These are phyloP conservation scores for Athalia circularis DNA, from an alignment of 2,888 invertebrate genomes.

Conservation along the genomic window DNA sequence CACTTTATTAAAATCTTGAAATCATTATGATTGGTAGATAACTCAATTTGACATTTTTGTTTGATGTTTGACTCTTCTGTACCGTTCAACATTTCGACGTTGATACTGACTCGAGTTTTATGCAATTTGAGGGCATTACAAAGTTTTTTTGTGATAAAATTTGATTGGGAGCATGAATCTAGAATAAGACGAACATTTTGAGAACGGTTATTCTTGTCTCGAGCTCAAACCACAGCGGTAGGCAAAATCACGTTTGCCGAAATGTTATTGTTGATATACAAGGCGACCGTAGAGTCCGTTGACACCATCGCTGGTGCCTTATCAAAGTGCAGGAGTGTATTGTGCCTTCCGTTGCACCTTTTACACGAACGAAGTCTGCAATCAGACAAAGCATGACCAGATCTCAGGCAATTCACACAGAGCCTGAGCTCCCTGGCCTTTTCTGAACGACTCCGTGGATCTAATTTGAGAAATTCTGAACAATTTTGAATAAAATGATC, in stretches of 20 bases:
- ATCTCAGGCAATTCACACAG: constrained; percentile 1
- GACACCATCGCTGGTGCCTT: not conserved
- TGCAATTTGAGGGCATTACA: not conserved
- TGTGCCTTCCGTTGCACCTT: not conserved
- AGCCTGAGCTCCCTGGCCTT: not conserved
- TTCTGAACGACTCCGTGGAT: not conserved
- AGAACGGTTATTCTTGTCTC: constrained; percentile 44
- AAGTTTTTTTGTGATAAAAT: not conserved
- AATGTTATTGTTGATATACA: too few relatives aligned
- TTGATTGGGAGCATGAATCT: constrained; percentile 28
- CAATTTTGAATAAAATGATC: not conserved
- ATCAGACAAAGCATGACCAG: not conserved
- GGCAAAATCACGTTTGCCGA: too few relatives aligned
- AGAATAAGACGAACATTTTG: constrained; percentile 43
- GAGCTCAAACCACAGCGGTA: constrained; percentile 43
- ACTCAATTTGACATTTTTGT: not conserved
- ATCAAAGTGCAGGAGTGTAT: not conserved
- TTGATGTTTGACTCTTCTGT: too few relatives aligned
- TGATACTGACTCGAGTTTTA: not conserved
- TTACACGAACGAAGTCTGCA: not conserved
- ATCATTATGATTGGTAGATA: constrained; percentile 6
- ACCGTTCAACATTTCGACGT: constrained; percentile 23
- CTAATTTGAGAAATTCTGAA: not conserved
- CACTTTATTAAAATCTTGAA: constrained; percentile 17
- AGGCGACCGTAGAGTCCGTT: too few relatives aligned